Base-by-base conservation (phyloP, 2,113 vertebrate genomes). In the Condylura cristata region DNA sequence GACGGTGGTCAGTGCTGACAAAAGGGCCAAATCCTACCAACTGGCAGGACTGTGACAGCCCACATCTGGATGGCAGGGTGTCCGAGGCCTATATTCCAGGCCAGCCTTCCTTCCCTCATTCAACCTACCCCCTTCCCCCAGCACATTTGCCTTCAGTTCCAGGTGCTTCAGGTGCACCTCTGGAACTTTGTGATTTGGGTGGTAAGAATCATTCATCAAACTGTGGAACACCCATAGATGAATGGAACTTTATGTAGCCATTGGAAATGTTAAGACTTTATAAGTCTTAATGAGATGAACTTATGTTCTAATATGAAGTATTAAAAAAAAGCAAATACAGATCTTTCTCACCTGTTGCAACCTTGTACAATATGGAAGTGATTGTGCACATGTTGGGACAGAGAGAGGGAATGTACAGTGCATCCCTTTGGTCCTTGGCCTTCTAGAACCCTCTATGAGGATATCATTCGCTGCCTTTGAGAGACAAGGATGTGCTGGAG, bases 1-100 rank as follows among this genome's bases (percentile, higher is more conserved):
- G 96, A 98, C 97, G 20, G 97, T 18, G 1, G 85, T 87, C 80
- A 89, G 96, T 97, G 97, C 97, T 95, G 92, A 97, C 91, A 96
- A 97, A 97, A 98, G 96, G 95, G 95, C 86, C 17, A 1, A 94
- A 93, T 91, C 94, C 89, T 85, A 0, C 88, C 68, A 92, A 86
- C 76, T 83, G 95, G 95, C 93, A 84, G 96, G 90, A 85, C 95
- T 94, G 72, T 39, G 83, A 61, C 96, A 88, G 61, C 97, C 94
- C 96, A 96, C 86, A 86, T 74, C 91, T 96, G 60, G 24, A 28
- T 30, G 3, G 37, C 78, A 61, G 89, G 95, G 86, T 86, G 76
- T 88, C 28, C 78, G 75, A 30, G 12, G 78, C 32, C 44, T 79
- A 48, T 17, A 28, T 66, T 30, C 61, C 26, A 48, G 39, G 10